Base-by-base conservation (phyloP, 2,888 invertebrate species). In the Hyles lineata region DNA sequence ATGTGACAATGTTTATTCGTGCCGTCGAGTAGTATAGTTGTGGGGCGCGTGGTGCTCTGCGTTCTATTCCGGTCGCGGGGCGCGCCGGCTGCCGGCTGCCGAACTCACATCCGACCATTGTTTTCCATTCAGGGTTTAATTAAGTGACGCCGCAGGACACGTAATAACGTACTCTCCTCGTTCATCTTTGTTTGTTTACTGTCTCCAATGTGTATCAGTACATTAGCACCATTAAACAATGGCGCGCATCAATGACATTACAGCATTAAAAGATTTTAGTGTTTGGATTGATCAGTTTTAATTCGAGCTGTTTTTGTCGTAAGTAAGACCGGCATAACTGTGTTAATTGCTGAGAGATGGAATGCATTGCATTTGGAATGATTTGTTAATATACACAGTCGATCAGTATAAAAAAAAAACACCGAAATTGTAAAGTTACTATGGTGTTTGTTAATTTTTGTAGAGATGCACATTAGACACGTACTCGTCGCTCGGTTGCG, bases 21-120 rank as follows among this genome's bases (percentile, higher is more conserved):
- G 6, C 50, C 50, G 69, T 52, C 32, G n/a, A 52, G n/a, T n/a
- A n/a, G 29, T 70, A 58, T 7, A 50, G 70, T n/a, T 29, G 52
- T 29, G 58, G 55, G 55, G 55, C 21, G 70, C 32, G 29, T 29
- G 55, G 52, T 55, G 32, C 15, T 58, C 35, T 35, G 32, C 8
- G 58, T 72, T 35, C 63, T 63, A 62, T 71, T 71, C 61, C 52
- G 29, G 62, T 21, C 23, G 50, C 50, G 67, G 50, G 67, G 17
- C 43, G 23, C 23, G 21, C 19, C 62, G 32, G 35, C 62, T 32
- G 60, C 29, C 61, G 61, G 25, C 17, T 32, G 19, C 7, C 62
- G 25, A 7, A 58, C 15, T 8, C 19, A 32, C 70, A 32, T 70
- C 67, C 50, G 32, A 29, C 50, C 23, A 50, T 67, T 67, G 67